A percentile compares a stretch with the other conserved stretches of the same genome.
Conservation (phyloP, 2,113 vertebrate genomes). For the Mustela nigripes region DNA sequence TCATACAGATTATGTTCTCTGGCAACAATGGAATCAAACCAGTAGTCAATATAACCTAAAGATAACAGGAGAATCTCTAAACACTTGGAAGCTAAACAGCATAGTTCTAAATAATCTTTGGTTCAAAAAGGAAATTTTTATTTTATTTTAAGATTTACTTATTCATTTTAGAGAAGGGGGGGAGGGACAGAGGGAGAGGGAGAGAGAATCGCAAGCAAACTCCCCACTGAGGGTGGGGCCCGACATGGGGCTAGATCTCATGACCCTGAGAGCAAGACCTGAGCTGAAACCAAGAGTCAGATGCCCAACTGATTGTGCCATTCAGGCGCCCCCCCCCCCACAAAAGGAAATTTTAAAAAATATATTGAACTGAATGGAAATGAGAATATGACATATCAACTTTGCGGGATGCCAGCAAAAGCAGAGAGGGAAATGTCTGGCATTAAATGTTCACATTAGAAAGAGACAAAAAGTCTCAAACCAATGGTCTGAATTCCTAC, state of each 20-base stretch:
- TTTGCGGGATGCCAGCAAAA: not conserved
- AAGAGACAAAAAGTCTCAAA: not conserved
- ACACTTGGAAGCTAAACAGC: slow-evolving; percentile 11
- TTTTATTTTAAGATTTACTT: not conserved
- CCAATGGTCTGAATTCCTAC: not conserved
- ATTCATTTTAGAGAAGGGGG: not conserved
- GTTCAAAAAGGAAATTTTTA: slow-evolving; percentile 24
- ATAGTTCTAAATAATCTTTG: slow-evolving; percentile 13
- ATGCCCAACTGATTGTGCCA: not conserved
- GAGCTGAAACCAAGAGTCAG: not conserved
- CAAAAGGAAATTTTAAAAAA: not conserved
- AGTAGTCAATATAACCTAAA: not conserved
- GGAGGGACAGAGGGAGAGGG: not conserved
- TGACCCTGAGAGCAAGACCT: not conserved
- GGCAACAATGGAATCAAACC: slow-evolving; percentile 41
- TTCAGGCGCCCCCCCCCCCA: not conserved
- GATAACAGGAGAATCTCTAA: not conserved
- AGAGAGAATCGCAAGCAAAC: not conserved
- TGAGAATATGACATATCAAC: not conserved
- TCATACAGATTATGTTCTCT: not conserved
- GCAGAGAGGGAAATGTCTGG: not conserved
- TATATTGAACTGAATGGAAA: slow-evolving; percentile 10
- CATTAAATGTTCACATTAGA: not conserved
- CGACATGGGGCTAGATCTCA: not conserved
- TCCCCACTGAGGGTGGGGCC: not conserved